phyloP scores from a whole-genome alignment of 1,140 invertebrate species.

The Orchesella cincta region DNA sequence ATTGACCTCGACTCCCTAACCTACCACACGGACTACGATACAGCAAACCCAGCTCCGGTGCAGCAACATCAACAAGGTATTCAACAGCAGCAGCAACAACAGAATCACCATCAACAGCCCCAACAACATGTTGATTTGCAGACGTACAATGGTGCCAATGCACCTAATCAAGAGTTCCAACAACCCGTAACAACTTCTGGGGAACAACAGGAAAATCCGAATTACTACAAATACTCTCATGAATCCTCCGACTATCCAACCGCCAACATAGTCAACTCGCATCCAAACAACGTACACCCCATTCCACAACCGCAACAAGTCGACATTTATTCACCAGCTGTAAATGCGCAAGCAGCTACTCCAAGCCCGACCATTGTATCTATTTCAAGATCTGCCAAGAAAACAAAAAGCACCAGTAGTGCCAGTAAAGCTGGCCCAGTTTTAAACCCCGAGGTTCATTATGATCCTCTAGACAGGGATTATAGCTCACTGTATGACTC shows the following conservation, averaged over 20 bases:
- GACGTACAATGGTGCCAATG: slow-evolving; percentile 5
- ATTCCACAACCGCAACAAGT: not conserved
- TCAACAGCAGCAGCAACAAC: not conserved
- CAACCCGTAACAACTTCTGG: not conserved
- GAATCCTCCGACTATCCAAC: not conserved
- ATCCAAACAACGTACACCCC: not conserved
- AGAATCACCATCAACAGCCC: not conserved
- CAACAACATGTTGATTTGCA: not conserved
- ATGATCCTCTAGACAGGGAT: not conserved
- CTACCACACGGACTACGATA: slow-evolving; percentile 22
- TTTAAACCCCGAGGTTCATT: not conserved
- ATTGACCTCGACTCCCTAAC: slow-evolving; percentile 20
- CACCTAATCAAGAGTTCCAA: not conserved
- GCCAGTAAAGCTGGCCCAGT: not conserved
- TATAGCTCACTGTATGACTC: not conserved
- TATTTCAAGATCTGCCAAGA: not conserved
- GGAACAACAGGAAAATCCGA: not conserved
- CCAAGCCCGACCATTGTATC: not conserved
- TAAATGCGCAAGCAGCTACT: not conserved
- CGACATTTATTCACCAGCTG: not conserved
- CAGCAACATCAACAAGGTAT: not conserved
- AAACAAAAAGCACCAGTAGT: not conserved
- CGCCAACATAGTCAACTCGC: not conserved
- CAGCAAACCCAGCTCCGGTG: not conserved
- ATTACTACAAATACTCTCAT: slow-evolving; percentile 11